phyloP scores from a whole-genome alignment of 2,113 vertebrate species.

The Triplophysa tibetana region DNA sequence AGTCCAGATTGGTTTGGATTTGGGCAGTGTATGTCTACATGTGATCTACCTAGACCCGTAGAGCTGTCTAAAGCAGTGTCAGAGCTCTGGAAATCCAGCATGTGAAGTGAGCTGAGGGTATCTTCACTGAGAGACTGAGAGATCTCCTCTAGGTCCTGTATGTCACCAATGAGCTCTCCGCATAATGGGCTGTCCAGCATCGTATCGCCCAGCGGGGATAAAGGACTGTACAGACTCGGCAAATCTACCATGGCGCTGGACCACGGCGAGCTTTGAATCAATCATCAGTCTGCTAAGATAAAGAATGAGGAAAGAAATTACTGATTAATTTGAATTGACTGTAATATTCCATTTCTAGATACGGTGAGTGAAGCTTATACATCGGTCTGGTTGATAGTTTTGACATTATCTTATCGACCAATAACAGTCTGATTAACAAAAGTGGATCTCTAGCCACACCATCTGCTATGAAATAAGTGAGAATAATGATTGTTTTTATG shows the following conservation, averaged over 20 bases:
- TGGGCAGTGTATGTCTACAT: not conserved
- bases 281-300: conserved; percentile 64
- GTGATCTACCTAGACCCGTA: conserved; percentile 75
- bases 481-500: no score
- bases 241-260: conserved; percentile 82
- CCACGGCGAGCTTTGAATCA: conserved; percentile 57
- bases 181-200: conserved; percentile 84
- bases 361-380: not conserved
- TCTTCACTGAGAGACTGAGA: conserved; percentile 81
- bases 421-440: no score
- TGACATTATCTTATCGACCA: no score
- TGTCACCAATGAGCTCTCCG: conserved; percentile 82
- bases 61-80: conserved; percentile 82
- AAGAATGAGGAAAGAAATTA: not conserved
- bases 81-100: conserved; percentile 81
- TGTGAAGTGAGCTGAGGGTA: conserved; percentile 77
- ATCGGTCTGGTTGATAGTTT: not conserved
- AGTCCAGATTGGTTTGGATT: not conserved
- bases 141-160: conserved; percentile 84
- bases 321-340: not conserved
- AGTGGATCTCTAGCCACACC: no score
- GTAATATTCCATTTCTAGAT: not conserved
- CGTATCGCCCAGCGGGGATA: conserved; percentile 80
- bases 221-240: conserved; percentile 78
- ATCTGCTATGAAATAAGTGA: no score